A percentile compares a stretch with the other conserved stretches of the same genome.
Evolutionary conservation across 2,797 vertebrate genomes (phyloP).

Genomic region (Hydrocynus forskahlii): DNA sequence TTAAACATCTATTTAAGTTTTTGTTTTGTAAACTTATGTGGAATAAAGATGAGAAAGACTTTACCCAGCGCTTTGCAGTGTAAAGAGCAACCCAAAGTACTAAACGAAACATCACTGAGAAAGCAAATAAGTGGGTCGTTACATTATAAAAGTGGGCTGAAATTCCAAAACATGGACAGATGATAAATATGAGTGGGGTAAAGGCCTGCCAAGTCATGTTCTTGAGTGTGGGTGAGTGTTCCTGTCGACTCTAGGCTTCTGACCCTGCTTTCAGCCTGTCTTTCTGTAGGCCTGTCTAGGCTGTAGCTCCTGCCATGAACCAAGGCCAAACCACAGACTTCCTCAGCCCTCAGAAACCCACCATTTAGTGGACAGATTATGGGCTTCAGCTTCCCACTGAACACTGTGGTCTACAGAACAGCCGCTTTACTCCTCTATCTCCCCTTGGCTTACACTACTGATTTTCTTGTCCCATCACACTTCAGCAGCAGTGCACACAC

Average conservation of each 20-base stretch:
- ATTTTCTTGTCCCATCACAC: conserved; percentile 35
- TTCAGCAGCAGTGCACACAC: conserved; percentile 1
- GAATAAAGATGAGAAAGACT: not conserved
- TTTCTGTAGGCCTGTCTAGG: conserved; percentile 45
- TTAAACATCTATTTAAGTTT: too few species aligned
- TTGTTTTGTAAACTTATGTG: too few species aligned
- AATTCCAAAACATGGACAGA: conserved; percentile 15
- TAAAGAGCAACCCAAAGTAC: not conserved
- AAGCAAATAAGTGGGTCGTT: conserved; percentile 12
- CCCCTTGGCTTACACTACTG: conserved; percentile 31
- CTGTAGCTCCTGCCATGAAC: conserved; percentile 47
- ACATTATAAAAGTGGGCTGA: conserved; percentile 9
- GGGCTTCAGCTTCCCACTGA: conserved; percentile 51
- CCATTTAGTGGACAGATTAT: conserved; percentile 60
- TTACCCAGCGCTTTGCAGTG: not conserved
- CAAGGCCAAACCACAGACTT: conserved; percentile 60
- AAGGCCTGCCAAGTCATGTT: conserved; percentile 33
- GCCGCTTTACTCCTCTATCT: conserved; percentile 55
- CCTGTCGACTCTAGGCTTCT: conserved; percentile 36
- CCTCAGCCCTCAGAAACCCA: conserved; percentile 56
- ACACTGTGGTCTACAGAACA: conserved; percentile 54
- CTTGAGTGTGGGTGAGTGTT: conserved; percentile 47
- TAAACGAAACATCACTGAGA: conserved; percentile 3
- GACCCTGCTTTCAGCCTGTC: conserved; percentile 54
- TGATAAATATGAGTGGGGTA: conserved; percentile 21